Evolutionary conservation across 1,140 invertebrate species (phyloP), one percentile per base, ranked within the genome.

Genomic region (Chymomyza costata): DNA sequence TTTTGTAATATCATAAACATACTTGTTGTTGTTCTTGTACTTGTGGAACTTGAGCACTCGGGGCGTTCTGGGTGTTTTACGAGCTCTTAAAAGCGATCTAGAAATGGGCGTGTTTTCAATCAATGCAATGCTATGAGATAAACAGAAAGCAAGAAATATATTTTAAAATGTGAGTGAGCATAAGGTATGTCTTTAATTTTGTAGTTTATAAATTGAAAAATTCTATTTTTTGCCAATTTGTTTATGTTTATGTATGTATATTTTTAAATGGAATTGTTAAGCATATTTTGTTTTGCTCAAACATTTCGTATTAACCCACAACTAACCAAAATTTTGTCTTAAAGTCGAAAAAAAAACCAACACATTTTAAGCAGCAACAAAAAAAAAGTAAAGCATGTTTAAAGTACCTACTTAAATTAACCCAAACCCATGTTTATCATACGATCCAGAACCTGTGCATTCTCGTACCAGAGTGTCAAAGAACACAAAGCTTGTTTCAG

Each of bases 161-260:
- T 76, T 52, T 64, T 76, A 64, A 61, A 74, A 80, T 74, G 31
- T 40, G 71, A 59, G 82, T 84, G 82, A 84, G 82, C 82, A 84
- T 84, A 84, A 84, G 82, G 82, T 84, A 84, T 69, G 82, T 76
- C 60, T 60, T 44, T 53, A 67, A 59, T 53, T 58, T 65, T 44
- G 54, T 65, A 65, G 53, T 65, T 62, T 62, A 46, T 65, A 53
- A 65, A 48, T 53, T 59, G 40, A 32, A 39, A 59, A 64, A 59
- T 32, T 30, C 25, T 48, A 19, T 48, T 32, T 52, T 34, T 51
- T 65, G 45, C 47, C 47, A 65, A 59, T 58, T 44, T 34, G 61
- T 65, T 65, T 54, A 65, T 28, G 53, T 65, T 65, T 65, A n/a
- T n/a, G n/a, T n/a, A n/a, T n/a, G n/a, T n/a, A 47, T 64, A 64